Percentiles rank a stretch among this genome's conserved stretches.
phyloP scores from a whole-genome alignment of 2,888 invertebrate genomes.

The Thumatha senex region DNA sequence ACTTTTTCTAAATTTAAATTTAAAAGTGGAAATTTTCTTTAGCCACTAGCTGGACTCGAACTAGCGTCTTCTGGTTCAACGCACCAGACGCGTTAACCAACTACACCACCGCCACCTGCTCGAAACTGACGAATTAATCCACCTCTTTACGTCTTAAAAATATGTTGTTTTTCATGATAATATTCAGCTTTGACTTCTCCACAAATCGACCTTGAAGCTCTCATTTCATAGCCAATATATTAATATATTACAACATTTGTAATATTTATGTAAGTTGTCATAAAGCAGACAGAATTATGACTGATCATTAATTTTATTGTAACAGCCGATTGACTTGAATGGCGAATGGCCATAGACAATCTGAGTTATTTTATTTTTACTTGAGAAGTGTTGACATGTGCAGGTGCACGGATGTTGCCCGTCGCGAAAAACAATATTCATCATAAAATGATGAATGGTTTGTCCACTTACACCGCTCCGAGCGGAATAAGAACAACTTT shows the following conservation, averaged over 20 bases:
- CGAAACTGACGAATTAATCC: no score
- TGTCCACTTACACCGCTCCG: slow-evolving; percentile 33
- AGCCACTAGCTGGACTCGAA: no score
- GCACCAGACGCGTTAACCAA: no score
- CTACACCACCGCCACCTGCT: no score
- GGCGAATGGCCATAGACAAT: slow-evolving; percentile 50
- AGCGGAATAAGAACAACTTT: slow-evolving; percentile 17
- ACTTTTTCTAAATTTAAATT: no score
- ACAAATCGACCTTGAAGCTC: slow-evolving; percentile 1
- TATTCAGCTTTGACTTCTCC: slow-evolving; percentile 20
- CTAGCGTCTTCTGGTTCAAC: no score
- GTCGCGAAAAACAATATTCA: slow-evolving; percentile 56
- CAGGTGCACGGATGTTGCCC: slow-evolving; percentile 65
- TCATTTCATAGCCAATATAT: neutral
- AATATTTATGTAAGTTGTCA: slow-evolving; percentile 46
- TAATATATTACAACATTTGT: slow-evolving; percentile 32
- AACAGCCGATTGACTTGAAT: slow-evolving; percentile 70
- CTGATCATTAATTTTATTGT: slow-evolving; percentile 67
- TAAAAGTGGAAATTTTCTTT: no score
- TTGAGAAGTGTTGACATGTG: slow-evolving; percentile 46
- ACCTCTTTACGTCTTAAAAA: no score
- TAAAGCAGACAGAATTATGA: slow-evolving; percentile 56
- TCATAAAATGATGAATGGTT: slow-evolving; percentile 60
- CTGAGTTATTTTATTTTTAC: slow-evolving; percentile 31
- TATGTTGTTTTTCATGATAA: neutral